Percentiles rank a stretch among this genome's conserved stretches.
These are phyloP conservation scores for Lamprotornis superbus DNA, from an alignment of 2,113 vertebrate genomes.

Conservation along the genomic window DNA sequence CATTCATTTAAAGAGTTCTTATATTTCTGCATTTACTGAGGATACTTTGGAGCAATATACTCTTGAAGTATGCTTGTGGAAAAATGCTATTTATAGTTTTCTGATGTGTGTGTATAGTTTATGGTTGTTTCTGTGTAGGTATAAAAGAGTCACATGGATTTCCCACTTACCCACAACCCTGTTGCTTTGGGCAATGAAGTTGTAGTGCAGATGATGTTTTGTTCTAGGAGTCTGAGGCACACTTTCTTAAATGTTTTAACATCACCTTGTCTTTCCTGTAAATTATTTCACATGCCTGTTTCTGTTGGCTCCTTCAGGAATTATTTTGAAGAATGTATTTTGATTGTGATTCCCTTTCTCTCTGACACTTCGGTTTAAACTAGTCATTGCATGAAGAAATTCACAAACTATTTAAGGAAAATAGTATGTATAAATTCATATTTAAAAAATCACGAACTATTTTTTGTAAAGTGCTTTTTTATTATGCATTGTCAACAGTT, in stretches of 20 bases:
- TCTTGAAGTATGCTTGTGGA: background rate
- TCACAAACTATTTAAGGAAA: conserved; percentile 11
- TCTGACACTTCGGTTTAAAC: background rate
- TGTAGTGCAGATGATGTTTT: background rate
- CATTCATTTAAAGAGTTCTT: background rate
- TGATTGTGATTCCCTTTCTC: background rate
- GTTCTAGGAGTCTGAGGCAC: background rate
- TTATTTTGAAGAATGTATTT: background rate
- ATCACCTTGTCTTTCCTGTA: background rate
- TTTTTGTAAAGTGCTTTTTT: conserved; percentile 64
- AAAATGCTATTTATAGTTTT: background rate
- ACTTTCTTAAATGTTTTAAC: background rate
- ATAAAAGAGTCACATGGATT: background rate
- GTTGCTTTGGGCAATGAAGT: background rate
- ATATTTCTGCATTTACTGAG: background rate
- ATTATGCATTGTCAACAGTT: conserved; percentile 55
- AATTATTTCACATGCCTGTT: background rate
- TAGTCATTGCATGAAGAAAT: background rate
- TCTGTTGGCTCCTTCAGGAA: background rate
- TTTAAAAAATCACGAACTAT: background rate
- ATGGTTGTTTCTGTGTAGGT: background rate
- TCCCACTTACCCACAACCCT: background rate
- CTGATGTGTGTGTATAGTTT: background rate
- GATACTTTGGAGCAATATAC: background rate
- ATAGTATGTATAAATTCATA: background rate